Percentiles rank a stretch among this genome's conserved stretches.
Conservation (phyloP, 2,888 invertebrate genomes). For the Lysandra coridon region DNA sequence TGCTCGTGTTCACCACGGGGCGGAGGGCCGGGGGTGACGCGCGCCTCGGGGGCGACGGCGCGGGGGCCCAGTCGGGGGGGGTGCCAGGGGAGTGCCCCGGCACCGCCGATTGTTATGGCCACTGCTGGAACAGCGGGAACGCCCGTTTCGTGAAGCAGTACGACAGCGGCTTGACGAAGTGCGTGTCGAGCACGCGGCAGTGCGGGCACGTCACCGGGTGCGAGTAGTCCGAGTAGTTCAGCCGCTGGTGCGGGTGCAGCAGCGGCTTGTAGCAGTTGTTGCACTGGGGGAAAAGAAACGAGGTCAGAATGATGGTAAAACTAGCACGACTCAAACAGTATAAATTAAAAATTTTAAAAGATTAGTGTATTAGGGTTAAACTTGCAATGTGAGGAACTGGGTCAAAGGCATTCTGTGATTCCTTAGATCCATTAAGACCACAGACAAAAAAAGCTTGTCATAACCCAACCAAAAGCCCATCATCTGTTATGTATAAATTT, state of each 20-base stretch:
- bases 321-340: not conserved
- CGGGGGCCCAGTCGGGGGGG: constrained; percentile 68
- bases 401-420: not conserved
- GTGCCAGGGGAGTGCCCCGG: constrained; percentile 81
- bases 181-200: constrained; percentile 94
- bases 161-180: constrained; percentile 95
- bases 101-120: constrained; percentile 93
- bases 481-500: too few species aligned
- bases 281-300: constrained; percentile 83
- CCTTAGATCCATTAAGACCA: not conserved
- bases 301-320: not conserved
- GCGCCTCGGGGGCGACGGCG: constrained; percentile 67
- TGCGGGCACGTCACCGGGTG: constrained; percentile 94
- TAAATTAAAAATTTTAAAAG: not conserved
- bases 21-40: constrained; percentile 70
- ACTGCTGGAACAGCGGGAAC: constrained; percentile 85
- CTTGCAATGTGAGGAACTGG: not conserved
- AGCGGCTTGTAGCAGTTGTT: constrained; percentile 95
- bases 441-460: too few species aligned
- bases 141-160: constrained; percentile 90
- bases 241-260: constrained; percentile 90
- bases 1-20: constrained; percentile 77
- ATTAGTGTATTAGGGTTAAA: not conserved
- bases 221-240: constrained; percentile 97
- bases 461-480: too few species aligned